A percentile compares a stretch with the other conserved stretches of the same genome.
These are phyloP conservation scores for Unio delphinus DNA, from an alignment of 2,888 invertebrate genomes.

Conservation along the genomic window DNA sequence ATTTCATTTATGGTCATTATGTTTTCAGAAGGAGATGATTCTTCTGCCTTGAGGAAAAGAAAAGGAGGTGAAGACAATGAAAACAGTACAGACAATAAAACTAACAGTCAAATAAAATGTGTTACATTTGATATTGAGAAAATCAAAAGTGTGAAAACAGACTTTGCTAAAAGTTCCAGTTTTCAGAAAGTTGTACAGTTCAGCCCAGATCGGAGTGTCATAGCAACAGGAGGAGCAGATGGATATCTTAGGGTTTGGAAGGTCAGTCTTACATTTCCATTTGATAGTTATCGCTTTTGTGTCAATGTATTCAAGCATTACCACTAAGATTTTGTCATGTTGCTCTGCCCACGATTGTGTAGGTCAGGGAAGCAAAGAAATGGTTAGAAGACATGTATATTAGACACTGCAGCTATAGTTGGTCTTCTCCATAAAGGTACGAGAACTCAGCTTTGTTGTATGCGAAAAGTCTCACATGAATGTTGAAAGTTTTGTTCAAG, in stretches of 20 bases:
- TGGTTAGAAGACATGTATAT: too few relatives aligned
- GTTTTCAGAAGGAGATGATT: conserved; percentile 15
- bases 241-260: conserved; percentile 90
- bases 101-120: conserved; percentile 47
- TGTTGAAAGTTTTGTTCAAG: too few relatives aligned
- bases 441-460: too few relatives aligned
- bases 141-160: conserved; percentile 66
- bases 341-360: too few relatives aligned
- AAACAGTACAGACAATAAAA: conserved; percentile 2
- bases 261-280: conserved; percentile 37
- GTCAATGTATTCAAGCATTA: too few relatives aligned
- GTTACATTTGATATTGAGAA: conserved; percentile 68
- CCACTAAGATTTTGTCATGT: too few relatives aligned
- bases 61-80: conserved; percentile 31
- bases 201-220: conserved; percentile 82
- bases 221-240: conserved; percentile 94
- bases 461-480: too few relatives aligned
- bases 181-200: conserved; percentile 89
- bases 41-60: conserved; percentile 24
- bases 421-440: too few relatives aligned
- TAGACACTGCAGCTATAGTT: too few relatives aligned
- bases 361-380: too few relatives aligned
- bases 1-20: neutral
- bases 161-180: conserved; percentile 79
- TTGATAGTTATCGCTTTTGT: neutral